Evolutionary conservation across 2,888 invertebrate species (phyloP), one percentile per base, ranked within the genome.

Genomic region (Eupithecia insigniata): DNA sequence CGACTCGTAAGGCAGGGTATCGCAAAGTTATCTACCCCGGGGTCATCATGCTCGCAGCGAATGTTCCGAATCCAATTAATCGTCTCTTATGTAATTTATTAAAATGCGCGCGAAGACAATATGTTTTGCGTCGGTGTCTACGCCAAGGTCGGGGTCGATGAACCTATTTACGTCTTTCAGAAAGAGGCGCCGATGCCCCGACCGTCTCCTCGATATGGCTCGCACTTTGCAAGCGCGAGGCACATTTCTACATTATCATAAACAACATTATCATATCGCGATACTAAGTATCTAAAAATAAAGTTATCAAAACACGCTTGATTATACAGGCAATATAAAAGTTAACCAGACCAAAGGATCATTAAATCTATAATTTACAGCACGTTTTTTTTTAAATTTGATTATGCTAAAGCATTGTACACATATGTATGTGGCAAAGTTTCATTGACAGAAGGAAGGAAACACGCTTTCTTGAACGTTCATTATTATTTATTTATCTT

Each of bases 91-190:
- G 70, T 78, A 74, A 78, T 74, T 65, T 58, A 71, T 72, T 81
- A 79, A 71, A 77, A 75, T 76, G 73, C 73, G 82, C 75, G 73
- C 73, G 82, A 85, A 87, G 82, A 88, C 88, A 89, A 88, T 89
- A 87, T 82, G 83, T 81, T 85, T 85, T 85, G 84, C 87, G 87
- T 85, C 88, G 88, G 82, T 86, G 85, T 82, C 88, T 85, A 83
- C 88, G 85, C 80, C 93, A 93, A 93, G 93, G 93, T 93, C 90
- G 89, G 86, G 92, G 89, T 91, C 90, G 78, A 85, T 91, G 91
- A 92, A 92, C 93, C 83, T 87, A 87, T 89, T 90, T 90, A 87
- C 90, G 89, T 88, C 85, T 90, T 90, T 89, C 83, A 84, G 87
- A 82, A 83, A 82, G 84, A 84, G 84, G 85, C 86, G 86, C 85